Base-by-base conservation (phyloP, 2,113 vertebrate species). In the Lamprotornis superbus region DNA sequence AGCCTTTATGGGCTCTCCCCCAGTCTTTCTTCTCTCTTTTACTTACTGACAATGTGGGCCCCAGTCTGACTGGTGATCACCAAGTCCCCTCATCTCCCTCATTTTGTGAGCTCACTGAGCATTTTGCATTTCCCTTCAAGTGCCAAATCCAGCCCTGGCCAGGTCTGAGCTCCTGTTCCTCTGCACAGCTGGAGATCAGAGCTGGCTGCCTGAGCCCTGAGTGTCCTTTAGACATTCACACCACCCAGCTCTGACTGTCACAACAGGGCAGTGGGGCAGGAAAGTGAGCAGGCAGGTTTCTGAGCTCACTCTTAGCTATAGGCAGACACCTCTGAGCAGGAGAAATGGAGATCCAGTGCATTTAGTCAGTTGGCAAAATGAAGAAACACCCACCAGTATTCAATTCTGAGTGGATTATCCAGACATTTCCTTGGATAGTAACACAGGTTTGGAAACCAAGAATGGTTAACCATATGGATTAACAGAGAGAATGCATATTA, bases 181-280 rank as follows among this genome's bases (percentile, higher is more conserved):
- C 40, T 56, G 53, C 20, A 15, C 10, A 46, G 7, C 6, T 46
- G 30, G 23, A 80, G 57, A 18, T 27, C 8, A 55, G 10, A 28
- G 2, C 21, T 46, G 67, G 17, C 16, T 35, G 10, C 2, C 30
- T 73, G 39, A 91, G 40, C 57, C 57, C 49, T 69, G 10, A 37
- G n/a, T 21, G 7, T 20, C 42, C 74, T 78, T 75, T 11, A 35
- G 79, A 63, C 27, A 61, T 12, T 60, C 40, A 20, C 64, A 77
- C 3, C 14, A 55, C 37, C 42, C 52, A 17, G 35, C 47, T 89
- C 33, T 23, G 79, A 27, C 61, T 65, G 39, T 15, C 57, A 37
- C 33, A 61, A 28, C 18, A 14, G 1, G 1, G 30, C n/a, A 79
- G 53, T 0, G 2, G 53, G 3, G 39, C 22, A 12, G 35, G 14